Evolutionary conservation across 2,797 vertebrate species (phyloP).

Genomic region (Myotis daubentonii): DNA sequence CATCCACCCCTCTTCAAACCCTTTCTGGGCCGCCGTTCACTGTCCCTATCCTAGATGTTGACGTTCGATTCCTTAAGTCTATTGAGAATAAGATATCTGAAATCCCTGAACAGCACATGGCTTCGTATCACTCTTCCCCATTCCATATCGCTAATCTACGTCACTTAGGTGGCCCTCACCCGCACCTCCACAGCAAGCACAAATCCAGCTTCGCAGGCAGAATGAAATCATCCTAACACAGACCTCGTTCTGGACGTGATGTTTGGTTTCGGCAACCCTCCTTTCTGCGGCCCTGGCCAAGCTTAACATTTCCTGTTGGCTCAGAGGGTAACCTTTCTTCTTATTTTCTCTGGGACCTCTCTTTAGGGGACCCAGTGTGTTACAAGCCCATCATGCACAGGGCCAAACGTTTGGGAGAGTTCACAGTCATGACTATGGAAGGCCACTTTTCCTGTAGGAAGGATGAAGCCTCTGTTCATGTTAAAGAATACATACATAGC

Average conservation of each 20-base stretch:
- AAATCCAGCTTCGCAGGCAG: slow-evolving; percentile 73
- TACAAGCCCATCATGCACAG: background rate
- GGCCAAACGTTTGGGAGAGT: background rate
- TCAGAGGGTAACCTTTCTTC: slow-evolving; percentile 65
- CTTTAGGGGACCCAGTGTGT: background rate
- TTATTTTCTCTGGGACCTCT: slow-evolving; percentile 33
- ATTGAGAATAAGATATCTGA: background rate
- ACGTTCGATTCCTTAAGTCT: slow-evolving; percentile 22
- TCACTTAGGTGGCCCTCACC: slow-evolving; percentile 31
- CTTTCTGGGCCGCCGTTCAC: slow-evolving; percentile 72
- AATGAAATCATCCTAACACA: slow-evolving; percentile 81
- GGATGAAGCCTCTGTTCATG: background rate
- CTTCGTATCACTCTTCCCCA: background rate
- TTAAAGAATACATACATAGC: background rate
- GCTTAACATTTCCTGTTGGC: slow-evolving; percentile 79
- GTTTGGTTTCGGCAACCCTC: slow-evolving; percentile 77
- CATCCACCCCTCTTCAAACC: slow-evolving; percentile 28
- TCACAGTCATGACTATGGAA: background rate
- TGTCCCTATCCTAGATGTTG: slow-evolving; percentile 63
- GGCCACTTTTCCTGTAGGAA: background rate
- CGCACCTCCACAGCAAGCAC: slow-evolving; percentile 66
- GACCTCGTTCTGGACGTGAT: slow-evolving; percentile 76
- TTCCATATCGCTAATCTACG: background rate
- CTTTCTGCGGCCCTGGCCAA: slow-evolving; percentile 62
- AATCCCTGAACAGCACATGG: background rate